Percentiles rank a stretch among this genome's conserved stretches.
phyloP scores from a whole-genome alignment of 2,113 vertebrate genomes.

The Oryzias javanicus region DNA sequence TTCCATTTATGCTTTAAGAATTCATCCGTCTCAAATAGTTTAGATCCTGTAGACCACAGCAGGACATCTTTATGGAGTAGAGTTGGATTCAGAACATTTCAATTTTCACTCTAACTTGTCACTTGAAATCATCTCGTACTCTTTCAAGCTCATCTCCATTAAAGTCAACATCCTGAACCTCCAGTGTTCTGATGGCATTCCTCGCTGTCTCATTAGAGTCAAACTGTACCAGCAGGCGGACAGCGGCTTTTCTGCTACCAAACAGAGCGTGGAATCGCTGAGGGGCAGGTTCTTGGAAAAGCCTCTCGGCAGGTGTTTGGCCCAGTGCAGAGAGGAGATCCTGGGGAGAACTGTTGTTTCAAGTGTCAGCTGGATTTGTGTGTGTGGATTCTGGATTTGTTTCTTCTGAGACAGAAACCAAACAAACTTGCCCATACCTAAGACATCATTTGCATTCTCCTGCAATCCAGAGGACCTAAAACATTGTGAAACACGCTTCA shows the following conservation, averaged over 20 bases:
- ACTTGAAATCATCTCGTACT: too few species aligned
- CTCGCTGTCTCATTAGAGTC: slow-evolving; percentile 22
- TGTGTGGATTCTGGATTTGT: slow-evolving; percentile 8
- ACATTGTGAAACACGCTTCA: too few species aligned
- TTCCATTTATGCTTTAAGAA: too few species aligned
- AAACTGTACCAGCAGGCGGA: slow-evolving; percentile 35
- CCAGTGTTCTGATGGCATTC: slow-evolving; percentile 16
- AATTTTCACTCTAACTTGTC: too few species aligned
- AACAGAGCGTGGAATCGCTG: slow-evolving; percentile 62
- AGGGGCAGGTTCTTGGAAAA: slow-evolving; percentile 47
- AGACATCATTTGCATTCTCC: not conserved
- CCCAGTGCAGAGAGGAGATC: slow-evolving; percentile 14
- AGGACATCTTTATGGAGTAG: too few species aligned
- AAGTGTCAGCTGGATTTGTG: slow-evolving; percentile 13
- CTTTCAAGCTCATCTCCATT: slow-evolving; percentile 25
- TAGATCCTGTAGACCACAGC: too few species aligned
- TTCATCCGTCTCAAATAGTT: too few species aligned
- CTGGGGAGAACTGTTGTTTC: slow-evolving; percentile 17
- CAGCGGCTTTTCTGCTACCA: slow-evolving; percentile 49
- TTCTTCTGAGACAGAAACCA: too few species aligned
- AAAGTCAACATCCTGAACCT: slow-evolving; percentile 13
- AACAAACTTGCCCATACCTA: not conserved
- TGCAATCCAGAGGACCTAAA: too few species aligned
- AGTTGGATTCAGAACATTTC: too few species aligned
- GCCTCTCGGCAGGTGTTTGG: slow-evolving; percentile 31